A percentile compares a stretch with the other conserved stretches of the same genome.
Evolutionary conservation across 1,140 invertebrate genomes (phyloP).

Genomic region (Lepidotrigona ventralis): DNA sequence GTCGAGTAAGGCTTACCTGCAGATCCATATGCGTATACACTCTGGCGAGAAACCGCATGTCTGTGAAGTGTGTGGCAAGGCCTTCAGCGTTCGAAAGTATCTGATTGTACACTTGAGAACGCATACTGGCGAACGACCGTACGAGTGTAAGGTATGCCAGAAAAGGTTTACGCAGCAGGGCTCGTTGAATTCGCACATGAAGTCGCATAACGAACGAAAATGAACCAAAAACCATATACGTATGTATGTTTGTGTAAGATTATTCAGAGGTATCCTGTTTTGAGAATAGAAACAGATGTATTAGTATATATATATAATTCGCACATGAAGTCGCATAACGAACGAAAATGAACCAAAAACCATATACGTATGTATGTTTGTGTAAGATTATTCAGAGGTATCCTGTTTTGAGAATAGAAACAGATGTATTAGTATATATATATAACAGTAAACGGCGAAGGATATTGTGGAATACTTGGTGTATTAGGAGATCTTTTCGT

Average conservation of each 20-base stretch:
- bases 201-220: slow-evolving; percentile 63
- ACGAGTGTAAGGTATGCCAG: slow-evolving; percentile 83
- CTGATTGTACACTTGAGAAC: slow-evolving; percentile 83
- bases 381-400: not conserved
- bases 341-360: slow-evolving; percentile 51
- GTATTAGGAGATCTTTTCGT: not conserved
- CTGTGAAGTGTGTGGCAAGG: slow-evolving; percentile 87
- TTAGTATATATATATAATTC: slow-evolving; percentile 63
- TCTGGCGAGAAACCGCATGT: slow-evolving; percentile 88
- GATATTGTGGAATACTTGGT: not conserved
- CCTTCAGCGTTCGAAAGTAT: slow-evolving; percentile 84
- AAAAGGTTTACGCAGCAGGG: slow-evolving; percentile 83
- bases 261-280: not conserved
- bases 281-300: not conserved
- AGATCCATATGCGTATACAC: slow-evolving; percentile 81
- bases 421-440: not conserved
- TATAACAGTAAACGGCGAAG: slow-evolving; percentile 43
- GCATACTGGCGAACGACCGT: slow-evolving; percentile 82
- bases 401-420: not conserved
- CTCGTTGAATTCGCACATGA: slow-evolving; percentile 72
- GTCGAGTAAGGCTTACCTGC: slow-evolving; percentile 81
- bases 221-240: slow-evolving; percentile 18
- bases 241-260: not conserved
- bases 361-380: not conserved
- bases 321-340: slow-evolving; percentile 68